Evolutionary conservation across 2,888 invertebrate species (phyloP).

Genomic region (Cosmia pyralina): DNA sequence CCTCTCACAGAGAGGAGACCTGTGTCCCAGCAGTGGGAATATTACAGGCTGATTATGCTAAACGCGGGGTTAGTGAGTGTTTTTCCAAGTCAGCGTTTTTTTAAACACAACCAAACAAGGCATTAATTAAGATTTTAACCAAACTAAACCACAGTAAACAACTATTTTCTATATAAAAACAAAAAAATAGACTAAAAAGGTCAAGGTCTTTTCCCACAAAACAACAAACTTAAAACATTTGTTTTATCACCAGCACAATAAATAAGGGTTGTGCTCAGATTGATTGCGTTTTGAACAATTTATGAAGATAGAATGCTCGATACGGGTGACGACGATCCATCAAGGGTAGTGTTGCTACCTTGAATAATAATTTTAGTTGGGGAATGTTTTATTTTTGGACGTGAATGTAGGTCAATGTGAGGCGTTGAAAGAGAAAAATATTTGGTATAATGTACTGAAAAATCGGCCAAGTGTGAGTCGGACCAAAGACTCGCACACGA

Average conservation of each 20-base stretch:
- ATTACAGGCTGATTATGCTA: too few relatives aligned
- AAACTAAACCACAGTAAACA: neutral
- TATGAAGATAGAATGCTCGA: slow-evolving; percentile 66
- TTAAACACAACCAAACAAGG: too few relatives aligned
- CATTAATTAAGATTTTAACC: too few relatives aligned
- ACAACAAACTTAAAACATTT: slow-evolving; percentile 48
- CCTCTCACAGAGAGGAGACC: too few relatives aligned
- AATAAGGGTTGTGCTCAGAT: slow-evolving; percentile 61
- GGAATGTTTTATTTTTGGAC: slow-evolving; percentile 32
- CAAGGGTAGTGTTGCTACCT: slow-evolving; percentile 46
- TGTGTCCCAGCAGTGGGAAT: too few relatives aligned
- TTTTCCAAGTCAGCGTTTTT: too few relatives aligned
- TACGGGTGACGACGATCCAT: slow-evolving; percentile 54
- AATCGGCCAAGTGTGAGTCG: too few relatives aligned
- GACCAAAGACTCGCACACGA: too few relatives aligned
- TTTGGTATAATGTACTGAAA: neutral
- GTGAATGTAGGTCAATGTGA: slow-evolving; percentile 27
- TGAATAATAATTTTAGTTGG: slow-evolving; percentile 55
- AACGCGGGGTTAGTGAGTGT: too few relatives aligned
- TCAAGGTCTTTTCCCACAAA: slow-evolving; percentile 25
- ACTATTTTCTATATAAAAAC: neutral
- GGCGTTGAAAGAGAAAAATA: neutral
- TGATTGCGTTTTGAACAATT: slow-evolving; percentile 66
- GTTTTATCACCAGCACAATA: slow-evolving; percentile 60
- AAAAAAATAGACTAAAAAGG: neutral